Conservation (phyloP, 2,113 vertebrate species). For the Butorides virescens region DNA sequence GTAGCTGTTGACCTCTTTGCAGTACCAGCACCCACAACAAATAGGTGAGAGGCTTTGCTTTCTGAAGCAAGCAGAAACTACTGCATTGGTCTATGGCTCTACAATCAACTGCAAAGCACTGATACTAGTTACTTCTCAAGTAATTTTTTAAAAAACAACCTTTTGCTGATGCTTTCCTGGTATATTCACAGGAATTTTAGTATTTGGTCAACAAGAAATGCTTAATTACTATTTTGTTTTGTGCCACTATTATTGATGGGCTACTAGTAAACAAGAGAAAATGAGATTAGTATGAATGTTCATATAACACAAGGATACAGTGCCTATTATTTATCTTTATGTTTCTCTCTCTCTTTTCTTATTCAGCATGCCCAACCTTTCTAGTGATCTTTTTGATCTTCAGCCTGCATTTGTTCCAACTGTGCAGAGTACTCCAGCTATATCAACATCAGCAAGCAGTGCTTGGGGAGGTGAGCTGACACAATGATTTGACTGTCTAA, state of each 20-base stretch:
- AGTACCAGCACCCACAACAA: constrained; percentile 82
- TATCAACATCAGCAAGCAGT: constrained; percentile 82
- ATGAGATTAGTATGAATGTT: not conserved
- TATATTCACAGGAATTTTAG: not conserved
- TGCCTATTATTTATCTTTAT: not conserved
- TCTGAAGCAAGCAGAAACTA: not conserved
- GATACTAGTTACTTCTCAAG: not conserved
- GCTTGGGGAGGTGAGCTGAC: constrained; percentile 87
- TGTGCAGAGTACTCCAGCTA: constrained; percentile 88
- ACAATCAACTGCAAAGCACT: not conserved
- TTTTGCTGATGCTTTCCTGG: not conserved
- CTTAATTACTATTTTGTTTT: not conserved
- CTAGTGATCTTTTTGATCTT: constrained; percentile 89
- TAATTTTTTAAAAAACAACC: not conserved
- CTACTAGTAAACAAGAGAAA: not conserved
- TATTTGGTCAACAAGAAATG: not conserved
- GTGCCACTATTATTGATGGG: not conserved
- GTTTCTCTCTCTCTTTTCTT: not conserved
- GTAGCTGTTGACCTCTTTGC: constrained; percentile 83
- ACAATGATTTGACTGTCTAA: not conserved
- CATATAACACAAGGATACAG: not conserved
- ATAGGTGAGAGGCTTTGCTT: constrained; percentile 73
- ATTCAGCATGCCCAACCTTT: constrained; percentile 88
- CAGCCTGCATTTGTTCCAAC: constrained; percentile 86
- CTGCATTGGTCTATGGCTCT: not conserved